Percentiles rank a stretch among this genome's conserved stretches.
Evolutionary conservation across 2,797 vertebrate species (phyloP).

Genomic region (Peromyscus attwateri): DNA sequence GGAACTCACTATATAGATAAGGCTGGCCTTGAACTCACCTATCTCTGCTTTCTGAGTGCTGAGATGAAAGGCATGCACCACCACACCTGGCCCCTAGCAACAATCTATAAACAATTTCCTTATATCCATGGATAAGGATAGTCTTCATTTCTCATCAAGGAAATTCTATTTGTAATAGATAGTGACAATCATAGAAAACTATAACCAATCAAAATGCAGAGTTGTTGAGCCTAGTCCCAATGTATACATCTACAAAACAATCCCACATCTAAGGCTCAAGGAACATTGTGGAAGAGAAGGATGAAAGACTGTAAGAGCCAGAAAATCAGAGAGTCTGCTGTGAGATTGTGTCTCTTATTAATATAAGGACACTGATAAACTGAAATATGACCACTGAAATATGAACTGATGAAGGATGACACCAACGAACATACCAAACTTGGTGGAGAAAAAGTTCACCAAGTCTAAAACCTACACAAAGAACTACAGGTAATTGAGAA

Average conservation of each 20-base stretch:
- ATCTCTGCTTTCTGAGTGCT: background rate
- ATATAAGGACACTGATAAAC: background rate
- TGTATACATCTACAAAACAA: background rate
- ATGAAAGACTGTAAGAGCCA: background rate
- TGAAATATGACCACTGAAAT: background rate
- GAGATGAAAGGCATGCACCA: background rate
- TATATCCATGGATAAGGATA: background rate
- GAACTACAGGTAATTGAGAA: background rate
- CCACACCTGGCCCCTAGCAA: background rate
- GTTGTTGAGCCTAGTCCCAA: background rate
- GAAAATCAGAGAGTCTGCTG: background rate
- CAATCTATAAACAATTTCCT: background rate
- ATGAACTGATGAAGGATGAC: background rate
- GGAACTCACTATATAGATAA: background rate
- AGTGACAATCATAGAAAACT: background rate
- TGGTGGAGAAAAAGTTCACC: background rate
- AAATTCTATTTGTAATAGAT: background rate
- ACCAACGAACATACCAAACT: background rate
- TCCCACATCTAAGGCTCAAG: background rate
- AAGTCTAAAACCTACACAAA: background rate
- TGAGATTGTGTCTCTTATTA: background rate
- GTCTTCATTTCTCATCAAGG: background rate
- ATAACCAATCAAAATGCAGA: background rate
- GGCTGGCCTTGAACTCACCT: background rate
- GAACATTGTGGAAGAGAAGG: background rate